Base-by-base conservation (phyloP, 2,113 vertebrate genomes). In the Stegastes partitus region DNA sequence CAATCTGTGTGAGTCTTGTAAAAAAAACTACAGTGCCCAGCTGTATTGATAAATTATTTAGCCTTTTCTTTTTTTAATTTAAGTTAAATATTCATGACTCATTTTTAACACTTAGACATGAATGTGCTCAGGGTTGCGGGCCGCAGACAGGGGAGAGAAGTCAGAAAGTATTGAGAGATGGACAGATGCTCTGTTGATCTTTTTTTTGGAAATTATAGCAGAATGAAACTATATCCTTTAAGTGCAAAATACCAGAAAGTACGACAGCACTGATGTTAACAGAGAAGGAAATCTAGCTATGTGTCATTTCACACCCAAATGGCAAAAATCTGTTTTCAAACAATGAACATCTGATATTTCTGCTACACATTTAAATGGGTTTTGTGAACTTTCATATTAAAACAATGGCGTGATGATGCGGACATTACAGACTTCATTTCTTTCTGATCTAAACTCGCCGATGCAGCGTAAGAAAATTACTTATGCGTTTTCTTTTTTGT, bases 331-430 rank as follows among this genome's bases (percentile, higher is more conserved):
- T 34, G 7, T 42, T 42, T 42, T 1, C 39, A 42, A 42, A 15
- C 14, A 37, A 2, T 31, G 18, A 28, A 5, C 21, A 25, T 55
- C 39, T 49, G 1, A 25, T 37, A 23, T 47, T 54, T 47, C 45
- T 47, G 2, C 23, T 11, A 10, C 9, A 39, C 4, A 64, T 72
- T 72, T 39, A 49, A 77, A 45, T 16, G 8, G 31, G 9, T 42
- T 55, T 4, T 54, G 16, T 50, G 19, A 58, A 23, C 53, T 82
- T 66, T 70, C 11, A 53, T 57, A 70, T 64, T 57, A 45, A 82
- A 82, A 71, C 25, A 61, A 25, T 23, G 14, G 53, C 9, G 7
- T n/a, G 11, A 45, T 62, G 22, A 57, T 21, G 11, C 47, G 50
- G 45, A 53, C 28, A 64, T 61, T 50, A 39, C n/a, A 21, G 16